Evolutionary conservation across 2,888 invertebrate genomes (phyloP).

Genomic region (Himalopsyche kuldschensis): DNA sequence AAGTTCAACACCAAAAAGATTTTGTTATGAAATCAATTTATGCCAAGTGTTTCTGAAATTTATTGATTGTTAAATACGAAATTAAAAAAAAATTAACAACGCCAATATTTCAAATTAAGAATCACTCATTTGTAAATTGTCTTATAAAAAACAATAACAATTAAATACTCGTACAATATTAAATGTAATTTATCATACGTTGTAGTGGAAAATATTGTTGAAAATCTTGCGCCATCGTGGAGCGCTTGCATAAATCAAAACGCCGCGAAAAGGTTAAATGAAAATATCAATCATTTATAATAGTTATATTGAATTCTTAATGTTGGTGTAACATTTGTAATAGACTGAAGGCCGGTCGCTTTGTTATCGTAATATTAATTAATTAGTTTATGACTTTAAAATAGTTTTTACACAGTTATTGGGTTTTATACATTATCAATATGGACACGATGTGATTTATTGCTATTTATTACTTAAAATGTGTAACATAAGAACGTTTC

Average conservation of each 20-base stretch:
- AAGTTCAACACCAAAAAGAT: not conserved
- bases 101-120: not conserved
- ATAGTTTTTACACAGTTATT: not conserved
- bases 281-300: not conserved
- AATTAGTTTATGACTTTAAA: not conserved
- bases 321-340: not conserved
- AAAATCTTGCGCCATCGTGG: not conserved
- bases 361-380: not conserved
- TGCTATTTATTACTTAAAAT: too few species aligned
- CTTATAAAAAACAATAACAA: not conserved
- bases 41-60: not conserved
- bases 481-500: too few species aligned
- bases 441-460: too few species aligned
- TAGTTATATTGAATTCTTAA: not conserved
- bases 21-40: not conserved
- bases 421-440: too few species aligned
- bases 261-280: not conserved
- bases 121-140: not conserved
- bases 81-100: not conserved
- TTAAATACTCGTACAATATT: not conserved
- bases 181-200: not conserved
- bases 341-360: not conserved
- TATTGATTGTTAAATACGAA: not conserved
- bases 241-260: not conserved
- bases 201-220: not conserved